A percentile compares a stretch with the other conserved stretches of the same genome.
phyloP scores from a whole-genome alignment of 2,888 invertebrate genomes.

The Hyles lineata region DNA sequence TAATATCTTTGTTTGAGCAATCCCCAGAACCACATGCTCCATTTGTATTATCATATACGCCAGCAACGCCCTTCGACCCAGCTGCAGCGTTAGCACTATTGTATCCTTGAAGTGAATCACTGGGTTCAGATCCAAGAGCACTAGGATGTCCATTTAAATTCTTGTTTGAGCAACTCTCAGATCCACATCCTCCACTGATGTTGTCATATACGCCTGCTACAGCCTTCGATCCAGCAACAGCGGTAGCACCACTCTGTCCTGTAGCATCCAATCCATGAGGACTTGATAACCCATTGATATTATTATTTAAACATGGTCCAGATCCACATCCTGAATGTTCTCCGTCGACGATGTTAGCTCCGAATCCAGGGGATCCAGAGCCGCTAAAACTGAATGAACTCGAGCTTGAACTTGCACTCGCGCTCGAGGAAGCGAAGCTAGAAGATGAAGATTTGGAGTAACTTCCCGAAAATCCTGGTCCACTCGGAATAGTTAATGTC shows the following conservation, averaged over 20 bases:
- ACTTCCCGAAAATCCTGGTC: constrained; percentile 73
- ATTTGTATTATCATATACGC: neutral
- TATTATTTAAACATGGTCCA: constrained; percentile 46
- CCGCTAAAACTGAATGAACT: constrained; percentile 65
- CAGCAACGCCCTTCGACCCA: neutral
- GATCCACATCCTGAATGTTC: constrained; percentile 46
- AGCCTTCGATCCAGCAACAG: constrained; percentile 40
- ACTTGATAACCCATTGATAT: neutral
- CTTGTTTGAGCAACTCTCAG: constrained; percentile 18
- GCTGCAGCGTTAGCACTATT: constrained; percentile 4
- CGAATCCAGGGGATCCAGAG: constrained; percentile 43
- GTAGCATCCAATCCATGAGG: neutral
- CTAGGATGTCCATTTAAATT: neutral
- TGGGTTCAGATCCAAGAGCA: constrained; percentile 12
- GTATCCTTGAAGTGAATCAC: constrained; percentile 22
- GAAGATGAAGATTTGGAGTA: constrained; percentile 74
- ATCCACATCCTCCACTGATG: constrained; percentile 32
- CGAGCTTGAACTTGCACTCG: constrained; percentile 73
- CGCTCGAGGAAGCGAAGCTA: constrained; percentile 73
- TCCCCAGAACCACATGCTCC: constrained; percentile 4
- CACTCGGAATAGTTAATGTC: constrained; percentile 59
- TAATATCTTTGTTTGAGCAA: constrained; percentile 9
- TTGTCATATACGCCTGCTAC: neutral
- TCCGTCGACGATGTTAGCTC: constrained; percentile 43
- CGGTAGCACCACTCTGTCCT: constrained; percentile 44